Evolutionary conservation across 2,888 invertebrate species (phyloP), one percentile per base, ranked within the genome.

Genomic region (Pachycephus smyrnensis): DNA sequence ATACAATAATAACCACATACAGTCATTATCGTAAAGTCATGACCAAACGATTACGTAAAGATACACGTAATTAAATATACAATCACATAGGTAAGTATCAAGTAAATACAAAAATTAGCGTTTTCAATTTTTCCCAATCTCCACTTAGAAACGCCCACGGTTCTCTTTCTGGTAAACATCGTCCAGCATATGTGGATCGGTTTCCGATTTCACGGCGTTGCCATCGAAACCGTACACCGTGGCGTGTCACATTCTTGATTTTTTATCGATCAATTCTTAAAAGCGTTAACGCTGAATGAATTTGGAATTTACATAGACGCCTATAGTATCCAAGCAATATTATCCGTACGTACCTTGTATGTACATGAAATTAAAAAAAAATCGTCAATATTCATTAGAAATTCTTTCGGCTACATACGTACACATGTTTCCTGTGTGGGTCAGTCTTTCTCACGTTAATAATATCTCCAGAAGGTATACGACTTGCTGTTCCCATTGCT

Each of bases 371-470:
- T 4, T 12, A 6, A 55, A 55, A 55, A 40, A 23, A 40, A 55
- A 23, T 55, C 2, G 23, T 55, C 55, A 55, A 55, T 55, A 1
- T 55, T 55, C 55, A 23, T 55, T 23, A 55, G 55, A 55, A 55
- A 55, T 55, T 55, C 55, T 55, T 55, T 23, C 23, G 23, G 15
- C 55, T 6, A 55, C 23, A 55, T 2, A 55, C 2, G 23, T 55
- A 55, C 55, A 55, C 2, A 55, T 55, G 55, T 23, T 55, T 55
- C 55, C 23, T 69, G 69, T 31, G 75, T 73, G 71, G 80, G 76
- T 78, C 83, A 83, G 80, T 76, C 86, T 86, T 85, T 88, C 87
- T 86, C 86, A 87, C 87, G 87, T 85, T 86, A 87, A 87, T 88
- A 87, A 81, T 78, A 84, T 80, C 74, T 69, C 75, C 75, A 82